Conservation (phyloP, 2,797 vertebrate species). For the Squalus acanthias region DNA sequence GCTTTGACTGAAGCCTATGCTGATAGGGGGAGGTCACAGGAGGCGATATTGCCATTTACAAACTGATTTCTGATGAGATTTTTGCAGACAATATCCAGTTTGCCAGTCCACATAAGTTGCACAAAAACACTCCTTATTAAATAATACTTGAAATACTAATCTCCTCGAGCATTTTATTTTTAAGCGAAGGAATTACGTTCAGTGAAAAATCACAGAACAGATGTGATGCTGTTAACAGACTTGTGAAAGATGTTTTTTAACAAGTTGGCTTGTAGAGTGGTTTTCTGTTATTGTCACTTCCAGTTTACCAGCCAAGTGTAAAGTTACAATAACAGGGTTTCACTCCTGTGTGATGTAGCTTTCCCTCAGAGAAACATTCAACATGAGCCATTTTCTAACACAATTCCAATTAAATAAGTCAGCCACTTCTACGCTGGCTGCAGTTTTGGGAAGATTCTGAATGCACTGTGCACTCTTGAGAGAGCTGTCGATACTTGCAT, state of each 20-base stretch:
- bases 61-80: neutral
- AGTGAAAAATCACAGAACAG: neutral
- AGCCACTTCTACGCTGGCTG: neutral
- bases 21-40: constrained; percentile 14
- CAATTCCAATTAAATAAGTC: neutral
- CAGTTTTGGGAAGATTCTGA: neutral
- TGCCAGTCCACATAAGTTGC: constrained; percentile 5
- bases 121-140: neutral
- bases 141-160: neutral
- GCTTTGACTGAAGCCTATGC: constrained; percentile 32
- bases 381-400: neutral
- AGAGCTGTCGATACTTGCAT: neutral
- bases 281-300: constrained; percentile 28
- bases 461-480: neutral
- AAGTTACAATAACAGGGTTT: constrained; percentile 29
- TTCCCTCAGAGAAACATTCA: constrained; percentile 4
- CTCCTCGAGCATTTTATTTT: neutral
- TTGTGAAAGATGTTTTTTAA: constrained; percentile 14
- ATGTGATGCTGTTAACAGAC: constrained; percentile 25
- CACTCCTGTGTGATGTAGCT: neutral
- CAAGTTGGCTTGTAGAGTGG: neutral
- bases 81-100: constrained; percentile 4
- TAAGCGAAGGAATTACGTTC: neutral
- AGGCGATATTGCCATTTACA: constrained; percentile 16
- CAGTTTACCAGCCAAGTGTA: constrained; percentile 24